Evolutionary conservation across 2,113 vertebrate genomes (phyloP).

Genomic region (Psephotus haematonotus): DNA sequence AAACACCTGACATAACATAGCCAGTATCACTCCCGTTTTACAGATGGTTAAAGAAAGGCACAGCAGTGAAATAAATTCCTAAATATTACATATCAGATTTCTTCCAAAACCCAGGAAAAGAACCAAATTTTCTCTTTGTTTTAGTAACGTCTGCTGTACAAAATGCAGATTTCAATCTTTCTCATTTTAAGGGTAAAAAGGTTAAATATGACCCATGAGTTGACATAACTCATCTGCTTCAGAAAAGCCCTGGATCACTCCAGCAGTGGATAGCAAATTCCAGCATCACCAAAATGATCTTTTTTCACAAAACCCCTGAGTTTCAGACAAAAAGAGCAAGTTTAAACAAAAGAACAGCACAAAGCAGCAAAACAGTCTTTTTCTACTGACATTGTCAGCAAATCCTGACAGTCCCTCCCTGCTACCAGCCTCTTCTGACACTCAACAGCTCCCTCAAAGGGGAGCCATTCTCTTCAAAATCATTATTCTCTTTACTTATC

Average conservation of each 20-base stretch:
- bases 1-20: slow-evolving; percentile 32
- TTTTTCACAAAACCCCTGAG: not conserved
- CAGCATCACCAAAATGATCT: not conserved
- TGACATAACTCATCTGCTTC: slow-evolving; percentile 67
- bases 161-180: slow-evolving; percentile 55
- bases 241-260: slow-evolving; percentile 52
- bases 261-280: slow-evolving; percentile 15
- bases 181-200: slow-evolving; percentile 70
- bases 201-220: slow-evolving; percentile 53
- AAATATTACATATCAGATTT: slow-evolving; percentile 21
- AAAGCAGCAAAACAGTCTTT: not conserved
- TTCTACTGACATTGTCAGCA: slow-evolving; percentile 4
- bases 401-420: slow-evolving; percentile 27
- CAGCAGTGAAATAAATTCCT: not conserved
- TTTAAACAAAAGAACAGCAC: not conserved
- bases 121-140: slow-evolving; percentile 13
- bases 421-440: slow-evolving; percentile 58
- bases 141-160: not conserved
- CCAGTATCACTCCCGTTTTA: not conserved
- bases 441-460: slow-evolving; percentile 35
- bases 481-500: slow-evolving; percentile 61
- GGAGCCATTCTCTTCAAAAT: slow-evolving; percentile 61
- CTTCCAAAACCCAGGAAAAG: slow-evolving; percentile 33
- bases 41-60: slow-evolving; percentile 30
- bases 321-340: slow-evolving; percentile 34